Conservation (phyloP, 2,888 invertebrate genomes). For the Vesta saturnalis region DNA sequence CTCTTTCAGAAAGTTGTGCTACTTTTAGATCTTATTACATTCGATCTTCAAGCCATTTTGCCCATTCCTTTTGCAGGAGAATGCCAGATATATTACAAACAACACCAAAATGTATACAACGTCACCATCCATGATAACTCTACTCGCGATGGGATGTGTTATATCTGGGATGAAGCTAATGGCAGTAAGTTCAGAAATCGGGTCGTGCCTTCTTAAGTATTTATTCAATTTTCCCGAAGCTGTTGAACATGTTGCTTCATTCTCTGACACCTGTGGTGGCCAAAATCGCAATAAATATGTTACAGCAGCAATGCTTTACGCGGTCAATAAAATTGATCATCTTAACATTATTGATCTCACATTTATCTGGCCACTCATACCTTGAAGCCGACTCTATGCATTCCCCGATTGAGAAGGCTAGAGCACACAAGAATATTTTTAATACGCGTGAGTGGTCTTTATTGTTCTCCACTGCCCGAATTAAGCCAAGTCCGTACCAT, state of each 20-base stretch:
- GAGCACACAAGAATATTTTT: no score
- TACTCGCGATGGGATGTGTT: slow-evolving; percentile 22
- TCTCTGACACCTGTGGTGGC: slow-evolving; percentile 38
- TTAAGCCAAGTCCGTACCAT: no score
- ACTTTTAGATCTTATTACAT: slow-evolving; percentile 7
- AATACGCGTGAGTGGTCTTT: no score
- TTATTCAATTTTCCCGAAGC: slow-evolving; percentile 30
- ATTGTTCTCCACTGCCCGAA: no score
- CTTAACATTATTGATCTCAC: slow-evolving; percentile 41
- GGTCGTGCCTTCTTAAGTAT: slow-evolving; percentile 39
- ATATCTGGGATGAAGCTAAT: slow-evolving; percentile 40
- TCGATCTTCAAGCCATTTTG: slow-evolving; percentile 17
- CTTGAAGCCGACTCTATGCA: slow-evolving; percentile 38
- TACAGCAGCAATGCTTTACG: slow-evolving; percentile 36
- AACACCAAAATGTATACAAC: slow-evolving; percentile 33
- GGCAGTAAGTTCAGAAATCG: slow-evolving; percentile 42
- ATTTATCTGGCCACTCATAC: slow-evolving; percentile 30
- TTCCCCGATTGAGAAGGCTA: slow-evolving; percentile 26
- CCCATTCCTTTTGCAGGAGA: slow-evolving; percentile 12
- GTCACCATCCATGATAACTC: slow-evolving; percentile 42
- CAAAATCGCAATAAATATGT: slow-evolving; percentile 40
- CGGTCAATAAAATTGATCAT: slow-evolving; percentile 31
- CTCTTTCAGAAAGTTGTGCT: background rate
- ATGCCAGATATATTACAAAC: slow-evolving; percentile 17
- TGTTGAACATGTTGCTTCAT: no score